Evolutionary conservation across 2,888 invertebrate species (phyloP), one percentile per base, ranked within the genome.

Genomic region (Leucozona laternaria): DNA sequence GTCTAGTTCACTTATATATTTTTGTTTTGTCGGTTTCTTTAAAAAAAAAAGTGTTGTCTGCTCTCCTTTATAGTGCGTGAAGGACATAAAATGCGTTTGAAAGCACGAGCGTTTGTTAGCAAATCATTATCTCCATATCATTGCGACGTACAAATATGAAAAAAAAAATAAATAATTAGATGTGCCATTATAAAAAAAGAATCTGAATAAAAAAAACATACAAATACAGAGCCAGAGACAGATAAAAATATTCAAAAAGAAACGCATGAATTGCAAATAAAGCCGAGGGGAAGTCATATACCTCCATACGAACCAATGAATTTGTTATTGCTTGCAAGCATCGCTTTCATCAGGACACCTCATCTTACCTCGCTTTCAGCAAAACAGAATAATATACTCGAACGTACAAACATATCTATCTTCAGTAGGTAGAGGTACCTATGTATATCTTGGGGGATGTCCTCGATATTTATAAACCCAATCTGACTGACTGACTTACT

Each of bases 281-380:
- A 22, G 45, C 28, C 25, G 2, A 75, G 31, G 55, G 45, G 37
- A 34, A 8, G n/a, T 31, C 20, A 45, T 28, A 53, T 28, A 53
- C 28, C 25, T 8, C 8, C 15, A 8, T 25, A 25, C 22, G 40
- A 37, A 13, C n/a, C 53, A 34, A 48, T 66, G 66, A 75, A 77
- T 78, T 77, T 72, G 45, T 34, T 68, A 78, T 72, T 78, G 58
- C 60, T 68, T 78, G 50, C 73, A 75, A 31, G 83, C 53, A 31
- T 68, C 25, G 22, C 55, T 20, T 66, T 58, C 40, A 28, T 43
- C 48, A 50, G 25, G 15, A 68, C 8, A 53, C 43, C n/a, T 13
- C 22, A 31, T 53, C 43, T 15, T 8, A 7, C 20, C 13, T 20
- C 4, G 2, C 17, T 17, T 4, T 15, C 13, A 28, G 62, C 43